Evolutionary conservation across 2,113 vertebrate genomes (phyloP).

Genomic region (Gymnocephalus cernua): DNA sequence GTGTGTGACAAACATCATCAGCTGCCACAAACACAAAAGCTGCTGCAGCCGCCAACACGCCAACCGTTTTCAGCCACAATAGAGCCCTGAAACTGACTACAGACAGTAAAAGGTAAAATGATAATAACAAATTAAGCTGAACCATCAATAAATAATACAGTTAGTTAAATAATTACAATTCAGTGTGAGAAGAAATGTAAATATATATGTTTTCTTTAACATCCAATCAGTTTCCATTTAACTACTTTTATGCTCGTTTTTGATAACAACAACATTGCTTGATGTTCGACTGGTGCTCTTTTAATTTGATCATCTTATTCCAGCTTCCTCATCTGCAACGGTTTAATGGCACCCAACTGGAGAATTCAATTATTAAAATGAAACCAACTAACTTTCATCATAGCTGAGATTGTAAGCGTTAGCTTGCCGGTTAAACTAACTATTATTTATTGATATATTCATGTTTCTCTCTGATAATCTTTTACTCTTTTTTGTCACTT

Average conservation of each 20-base stretch:
- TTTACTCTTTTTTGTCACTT: not conserved
- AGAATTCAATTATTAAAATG: too few relatives aligned
- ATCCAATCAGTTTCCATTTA: not conserved
- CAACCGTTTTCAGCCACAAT: not conserved
- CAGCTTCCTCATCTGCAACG: too few relatives aligned
- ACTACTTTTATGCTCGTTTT: too few relatives aligned
- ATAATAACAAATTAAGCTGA: not conserved
- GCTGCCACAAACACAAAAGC: constrained; percentile 45
- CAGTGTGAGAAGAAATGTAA: not conserved
- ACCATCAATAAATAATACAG: not conserved
- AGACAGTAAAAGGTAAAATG: not conserved
- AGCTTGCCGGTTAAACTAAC: not conserved
- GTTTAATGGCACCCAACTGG: too few relatives aligned
- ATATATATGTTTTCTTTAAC: not conserved
- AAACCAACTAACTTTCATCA: too few relatives aligned
- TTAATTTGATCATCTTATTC: too few relatives aligned
- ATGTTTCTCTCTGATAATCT: not conserved
- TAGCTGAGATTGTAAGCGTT: too few relatives aligned
- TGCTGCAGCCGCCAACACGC: not conserved
- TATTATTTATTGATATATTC: not conserved
- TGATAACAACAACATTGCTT: too few relatives aligned
- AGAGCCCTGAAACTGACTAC: not conserved
- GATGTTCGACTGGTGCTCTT: too few relatives aligned
- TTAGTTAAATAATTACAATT: not conserved
- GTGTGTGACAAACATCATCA: constrained; percentile 27